phyloP scores from a whole-genome alignment of 2,888 invertebrate species.

The Chalcosyrphus nemorum region DNA sequence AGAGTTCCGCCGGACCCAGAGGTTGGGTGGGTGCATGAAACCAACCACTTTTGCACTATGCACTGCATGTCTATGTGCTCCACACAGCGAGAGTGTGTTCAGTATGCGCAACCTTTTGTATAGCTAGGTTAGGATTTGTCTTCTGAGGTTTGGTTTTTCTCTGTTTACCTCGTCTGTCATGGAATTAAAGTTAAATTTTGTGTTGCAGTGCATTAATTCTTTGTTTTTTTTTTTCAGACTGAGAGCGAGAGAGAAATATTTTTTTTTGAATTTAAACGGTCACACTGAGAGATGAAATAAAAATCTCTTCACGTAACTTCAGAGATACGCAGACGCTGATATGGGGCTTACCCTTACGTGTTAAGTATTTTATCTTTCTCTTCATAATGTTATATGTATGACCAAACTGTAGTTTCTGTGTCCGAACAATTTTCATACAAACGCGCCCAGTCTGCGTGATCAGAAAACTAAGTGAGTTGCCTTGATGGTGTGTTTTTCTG shows the following conservation, averaged over 20 bases:
- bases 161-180: conserved; percentile 48
- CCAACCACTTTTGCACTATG: conserved; percentile 72
- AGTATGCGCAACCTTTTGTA: conserved; percentile 55
- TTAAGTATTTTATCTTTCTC: conserved; percentile 53
- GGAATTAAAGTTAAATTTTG: conserved; percentile 66
- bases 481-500: background rate
- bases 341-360: conserved; percentile 58
- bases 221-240: conserved; percentile 57
- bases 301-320: conserved; percentile 70
- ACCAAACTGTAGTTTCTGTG: conserved; percentile 32
- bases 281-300: conserved; percentile 48
- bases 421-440: conserved; percentile 51
- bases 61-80: conserved; percentile 60
- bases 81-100: conserved; percentile 35
- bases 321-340: conserved; percentile 65
- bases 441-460: conserved; percentile 73
- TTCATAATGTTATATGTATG: conserved; percentile 4
- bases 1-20: conserved; percentile 73
- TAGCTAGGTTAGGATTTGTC: conserved; percentile 56
- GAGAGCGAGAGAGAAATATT: background rate
- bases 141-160: background rate
- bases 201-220: conserved; percentile 67
- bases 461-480: conserved; percentile 61
- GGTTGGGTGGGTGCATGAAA: conserved; percentile 73
- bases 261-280: conserved; percentile 57